These are phyloP conservation scores for Homarus americanus DNA, from an alignment of 1,140 invertebrate genomes.

Conservation along the genomic window DNA sequence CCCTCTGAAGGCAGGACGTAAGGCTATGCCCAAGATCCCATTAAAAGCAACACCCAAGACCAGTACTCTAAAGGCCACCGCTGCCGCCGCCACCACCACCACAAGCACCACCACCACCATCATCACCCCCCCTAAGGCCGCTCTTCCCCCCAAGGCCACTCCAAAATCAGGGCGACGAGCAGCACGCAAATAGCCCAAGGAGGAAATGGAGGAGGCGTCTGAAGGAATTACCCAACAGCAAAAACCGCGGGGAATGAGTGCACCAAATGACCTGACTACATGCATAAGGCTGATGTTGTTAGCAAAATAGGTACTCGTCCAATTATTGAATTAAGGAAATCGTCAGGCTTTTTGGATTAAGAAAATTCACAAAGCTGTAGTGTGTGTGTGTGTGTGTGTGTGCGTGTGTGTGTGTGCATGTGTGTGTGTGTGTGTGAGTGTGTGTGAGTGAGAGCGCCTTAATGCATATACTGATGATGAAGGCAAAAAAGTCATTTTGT, in stretches of 20 bases:
- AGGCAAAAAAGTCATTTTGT: constrained; percentile 28
- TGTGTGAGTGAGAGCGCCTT: constrained; percentile 11
- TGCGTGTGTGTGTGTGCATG: constrained; percentile 4
- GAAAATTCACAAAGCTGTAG: neutral
- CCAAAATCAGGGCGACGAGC: constrained; percentile 41
- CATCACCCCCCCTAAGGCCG: constrained; percentile 17
- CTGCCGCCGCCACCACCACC: neutral
- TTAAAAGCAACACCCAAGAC: neutral
- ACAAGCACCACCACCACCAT: too few species aligned
- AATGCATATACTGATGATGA: constrained; percentile 20
- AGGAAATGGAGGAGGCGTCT: neutral
- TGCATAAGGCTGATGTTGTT: constrained; percentile 56
- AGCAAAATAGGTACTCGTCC: constrained; percentile 45
- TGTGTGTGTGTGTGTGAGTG: neutral
- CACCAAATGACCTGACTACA: constrained; percentile 54
- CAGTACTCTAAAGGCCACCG: neutral
- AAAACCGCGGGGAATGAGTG: neutral
- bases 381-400: neutral
- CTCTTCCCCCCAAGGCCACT: constrained; percentile 31
- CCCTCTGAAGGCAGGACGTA: neutral
- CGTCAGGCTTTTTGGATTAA: neutral
- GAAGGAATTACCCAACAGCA: neutral
- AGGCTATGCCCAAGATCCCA: neutral
- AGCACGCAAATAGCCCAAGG: constrained; percentile 54
- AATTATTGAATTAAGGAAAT: constrained; percentile 43